Evolutionary conservation across 2,888 invertebrate genomes (phyloP).

Genomic region (Hypsopygia costalis): DNA sequence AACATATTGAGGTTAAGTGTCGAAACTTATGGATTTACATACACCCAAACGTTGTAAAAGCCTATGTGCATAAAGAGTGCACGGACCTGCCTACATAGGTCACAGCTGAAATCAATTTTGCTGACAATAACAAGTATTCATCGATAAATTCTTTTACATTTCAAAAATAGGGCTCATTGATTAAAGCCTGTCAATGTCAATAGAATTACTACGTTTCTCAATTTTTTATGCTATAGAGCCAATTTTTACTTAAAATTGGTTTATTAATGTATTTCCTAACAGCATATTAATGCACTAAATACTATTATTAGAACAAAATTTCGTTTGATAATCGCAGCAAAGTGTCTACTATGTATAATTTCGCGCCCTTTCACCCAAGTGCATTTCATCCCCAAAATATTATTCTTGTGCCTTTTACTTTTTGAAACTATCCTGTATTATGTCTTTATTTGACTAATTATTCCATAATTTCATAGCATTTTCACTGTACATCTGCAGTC

Average conservation of each 20-base stretch:
- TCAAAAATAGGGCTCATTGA: constrained; percentile 44
- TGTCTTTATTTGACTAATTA: constrained; percentile 1
- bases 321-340: constrained; percentile 13
- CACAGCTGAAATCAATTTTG: constrained; percentile 4
- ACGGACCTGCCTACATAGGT: background rate
- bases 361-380: constrained; percentile 76
- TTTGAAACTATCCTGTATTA: background rate
- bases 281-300: background rate
- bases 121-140: constrained; percentile 14
- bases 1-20: constrained; percentile 73
- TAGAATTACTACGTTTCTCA: constrained; percentile 15
- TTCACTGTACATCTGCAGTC: constrained; percentile 39
- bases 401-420: background rate
- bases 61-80: constrained; percentile 11
- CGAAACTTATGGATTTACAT: constrained; percentile 52
- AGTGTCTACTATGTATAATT: constrained; percentile 45
- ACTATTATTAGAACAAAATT: background rate
- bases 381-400: constrained; percentile 6
- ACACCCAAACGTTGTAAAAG: constrained; percentile 26
- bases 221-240: background rate
- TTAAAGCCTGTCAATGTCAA: constrained; percentile 58
- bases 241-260: background rate
- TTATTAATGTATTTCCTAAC: background rate
- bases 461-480: constrained; percentile 23
- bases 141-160: constrained; percentile 15